A percentile compares a stretch with the other conserved stretches of the same genome.
Evolutionary conservation across 2,888 invertebrate genomes (phyloP).

Genomic region (Parapristionchus giblindavisi): DNA sequence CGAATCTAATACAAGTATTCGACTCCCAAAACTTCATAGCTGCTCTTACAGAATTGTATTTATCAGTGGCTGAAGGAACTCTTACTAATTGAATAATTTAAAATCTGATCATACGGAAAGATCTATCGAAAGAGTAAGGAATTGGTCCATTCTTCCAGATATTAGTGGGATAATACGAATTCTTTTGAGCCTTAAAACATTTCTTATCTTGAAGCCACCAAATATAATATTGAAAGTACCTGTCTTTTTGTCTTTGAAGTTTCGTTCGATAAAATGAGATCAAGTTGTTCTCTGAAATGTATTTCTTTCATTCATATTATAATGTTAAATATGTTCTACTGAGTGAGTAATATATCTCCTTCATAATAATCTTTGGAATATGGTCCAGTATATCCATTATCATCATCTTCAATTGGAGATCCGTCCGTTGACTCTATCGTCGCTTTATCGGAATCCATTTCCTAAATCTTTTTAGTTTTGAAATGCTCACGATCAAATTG

Average conservation of each 20-base stretch:
- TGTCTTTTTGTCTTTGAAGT: too few species aligned
- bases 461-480: conserved; percentile 1
- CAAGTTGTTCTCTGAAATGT: too few species aligned
- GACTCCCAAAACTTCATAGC: conserved; percentile 37
- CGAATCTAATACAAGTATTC: conserved; percentile 28
- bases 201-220: too few species aligned
- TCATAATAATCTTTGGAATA: conserved; percentile 26
- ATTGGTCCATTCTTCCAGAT: conserved; percentile 27
- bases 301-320: too few species aligned
- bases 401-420: conserved; percentile 27
- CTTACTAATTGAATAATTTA: not conserved
- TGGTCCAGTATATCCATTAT: conserved; percentile 27
- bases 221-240: too few species aligned
- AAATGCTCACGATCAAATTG: conserved; percentile 1
- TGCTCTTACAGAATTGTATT: not conserved
- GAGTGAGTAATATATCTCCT: conserved; percentile 35
- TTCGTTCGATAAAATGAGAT: too few species aligned
- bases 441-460: conserved; percentile 2
- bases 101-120: conserved; percentile 19
- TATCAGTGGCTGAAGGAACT: conserved; percentile 10
- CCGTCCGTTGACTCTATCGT: conserved; percentile 11
- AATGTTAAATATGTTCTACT: too few species aligned
- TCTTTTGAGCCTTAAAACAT: conserved; percentile 33
- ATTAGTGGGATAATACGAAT: conserved; percentile 21
- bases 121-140: conserved; percentile 26